Evolutionary conservation across 1,140 invertebrate genomes (phyloP).

Genomic region (Conopomorpha cramerella): DNA sequence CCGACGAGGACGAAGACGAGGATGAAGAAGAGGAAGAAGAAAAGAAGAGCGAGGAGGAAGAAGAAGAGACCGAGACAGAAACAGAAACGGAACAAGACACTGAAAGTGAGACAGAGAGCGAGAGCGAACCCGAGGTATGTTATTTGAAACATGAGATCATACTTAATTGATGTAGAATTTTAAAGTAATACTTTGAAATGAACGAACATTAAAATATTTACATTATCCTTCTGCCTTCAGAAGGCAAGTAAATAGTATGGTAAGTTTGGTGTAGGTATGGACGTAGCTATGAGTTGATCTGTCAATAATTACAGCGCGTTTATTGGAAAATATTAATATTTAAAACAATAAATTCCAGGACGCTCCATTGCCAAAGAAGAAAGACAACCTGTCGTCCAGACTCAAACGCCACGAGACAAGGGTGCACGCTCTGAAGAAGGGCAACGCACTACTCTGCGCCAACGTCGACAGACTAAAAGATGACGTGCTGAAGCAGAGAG

Average conservation of each 20-base stretch:
- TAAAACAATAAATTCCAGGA: too few species aligned
- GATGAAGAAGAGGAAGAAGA: slow-evolving; percentile 68
- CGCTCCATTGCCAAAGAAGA: slow-evolving; percentile 66
- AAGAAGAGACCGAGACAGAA: slow-evolving; percentile 65
- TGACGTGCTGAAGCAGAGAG: slow-evolving; percentile 79
- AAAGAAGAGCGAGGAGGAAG: slow-evolving; percentile 66
- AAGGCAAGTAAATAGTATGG: too few species aligned
- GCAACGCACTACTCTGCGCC: slow-evolving; percentile 82
- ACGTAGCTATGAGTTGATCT: too few species aligned
- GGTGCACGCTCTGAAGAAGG: slow-evolving; percentile 79
- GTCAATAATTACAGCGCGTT: too few species aligned
- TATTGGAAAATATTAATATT: too few species aligned
- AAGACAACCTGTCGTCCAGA: slow-evolving; percentile 64
- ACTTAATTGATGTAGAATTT: slow-evolving; percentile 6
- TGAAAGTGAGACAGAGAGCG: slow-evolving; percentile 65
- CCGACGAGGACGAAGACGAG: slow-evolving; percentile 73
- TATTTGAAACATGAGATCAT: too few species aligned
- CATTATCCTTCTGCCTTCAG: too few species aligned
- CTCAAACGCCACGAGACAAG: slow-evolving; percentile 77
- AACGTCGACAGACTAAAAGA: slow-evolving; percentile 85
- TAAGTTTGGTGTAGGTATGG: too few species aligned
- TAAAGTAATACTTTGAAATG: too few species aligned
- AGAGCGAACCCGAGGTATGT: slow-evolving; percentile 68
- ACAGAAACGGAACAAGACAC: slow-evolving; percentile 65
- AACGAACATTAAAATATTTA: too few species aligned